Evolutionary conservation across 2,888 invertebrate species (phyloP).

Genomic region (Agrochola litura): DNA sequence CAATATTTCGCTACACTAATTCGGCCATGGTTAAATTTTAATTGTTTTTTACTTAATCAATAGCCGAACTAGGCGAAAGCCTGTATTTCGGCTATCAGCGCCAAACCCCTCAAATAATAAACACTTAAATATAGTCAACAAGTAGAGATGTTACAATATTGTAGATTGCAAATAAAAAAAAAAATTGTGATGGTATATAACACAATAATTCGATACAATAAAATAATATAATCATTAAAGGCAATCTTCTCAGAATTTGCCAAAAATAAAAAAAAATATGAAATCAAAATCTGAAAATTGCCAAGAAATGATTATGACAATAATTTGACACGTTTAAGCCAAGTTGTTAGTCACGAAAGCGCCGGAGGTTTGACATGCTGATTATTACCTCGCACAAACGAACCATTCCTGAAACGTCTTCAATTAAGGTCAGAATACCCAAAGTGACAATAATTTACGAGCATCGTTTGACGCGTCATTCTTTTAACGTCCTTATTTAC

Average conservation of each 20-base stretch:
- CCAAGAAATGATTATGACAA: background rate
- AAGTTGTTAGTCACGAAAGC: background rate
- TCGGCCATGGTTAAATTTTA: background rate
- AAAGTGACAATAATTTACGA: slow-evolving; percentile 55
- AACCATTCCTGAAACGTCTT: slow-evolving; percentile 40
- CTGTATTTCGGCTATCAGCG: too few relatives aligned
- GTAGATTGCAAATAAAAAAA: too few relatives aligned
- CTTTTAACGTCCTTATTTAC: slow-evolving; percentile 57
- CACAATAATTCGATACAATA: too few relatives aligned
- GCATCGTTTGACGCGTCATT: slow-evolving; percentile 48
- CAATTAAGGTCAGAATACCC: slow-evolving; percentile 41
- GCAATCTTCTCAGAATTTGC: too few relatives aligned
- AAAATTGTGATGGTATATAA: too few relatives aligned
- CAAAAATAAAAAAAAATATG: too few relatives aligned
- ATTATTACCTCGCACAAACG: slow-evolving; percentile 34
- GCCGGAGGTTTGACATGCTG: slow-evolving; percentile 7
- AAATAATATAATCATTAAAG: too few relatives aligned
- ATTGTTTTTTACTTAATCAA: background rate
- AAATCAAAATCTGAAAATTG: too few relatives aligned
- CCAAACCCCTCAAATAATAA: too few relatives aligned
- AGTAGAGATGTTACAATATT: too few relatives aligned
- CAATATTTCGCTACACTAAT: background rate
- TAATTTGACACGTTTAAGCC: background rate
- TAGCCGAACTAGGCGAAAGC: too few relatives aligned
- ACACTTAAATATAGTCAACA: too few relatives aligned